Evolutionary conservation across 2,888 invertebrate genomes (phyloP), one percentile per base, ranked within the genome.

Genomic region (Petrophora chlorosata): DNA sequence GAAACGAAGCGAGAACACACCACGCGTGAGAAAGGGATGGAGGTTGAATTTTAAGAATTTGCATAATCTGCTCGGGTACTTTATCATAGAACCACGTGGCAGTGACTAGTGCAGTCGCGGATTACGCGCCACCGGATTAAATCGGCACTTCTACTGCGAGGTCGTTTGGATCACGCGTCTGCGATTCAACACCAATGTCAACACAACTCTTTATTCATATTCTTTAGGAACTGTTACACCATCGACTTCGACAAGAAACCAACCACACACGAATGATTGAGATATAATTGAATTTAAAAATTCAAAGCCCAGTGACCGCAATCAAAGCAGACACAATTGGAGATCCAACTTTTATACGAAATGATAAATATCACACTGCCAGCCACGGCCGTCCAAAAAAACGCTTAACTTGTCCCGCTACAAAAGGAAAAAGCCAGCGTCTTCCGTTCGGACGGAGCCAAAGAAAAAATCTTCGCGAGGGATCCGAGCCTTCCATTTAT

Each of bases 31-130:
- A 87, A 65, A 62, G 71, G 70, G 82, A 83, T 55, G 65, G 71
- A 62, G 61, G 70, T 74, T 75, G 71, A 85, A 82, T 81, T 88
- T 85, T 74, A 79, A 84, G 80, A 84, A 90, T 90, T 90, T 90
- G 89, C 90, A 90, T 90, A 90, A 90, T 89, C 90, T 88, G 85
- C 76, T 78, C 69, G 82, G 82, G 89, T 76, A 90, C 87, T 90
- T 90, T 89, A 89, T 90, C 89, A 90, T 88, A 81, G 87, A 82
- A 89, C 87, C 90, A 90, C 90, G 90, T 90, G 90, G 86, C 83
- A 82, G 84, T 90, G 90, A 89, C 90, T 89, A 88, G 85, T 88
- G 89, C 90, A 90, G 73, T 84, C 74, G 80, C 76, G 86, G 89
- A 86, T 87, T 89, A 88, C 79, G 80, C 70, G 67, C 67, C 65